These are phyloP conservation scores for Nebria ingens DNA, from an alignment of 1,140 invertebrate species.

Conservation along the genomic window DNA sequence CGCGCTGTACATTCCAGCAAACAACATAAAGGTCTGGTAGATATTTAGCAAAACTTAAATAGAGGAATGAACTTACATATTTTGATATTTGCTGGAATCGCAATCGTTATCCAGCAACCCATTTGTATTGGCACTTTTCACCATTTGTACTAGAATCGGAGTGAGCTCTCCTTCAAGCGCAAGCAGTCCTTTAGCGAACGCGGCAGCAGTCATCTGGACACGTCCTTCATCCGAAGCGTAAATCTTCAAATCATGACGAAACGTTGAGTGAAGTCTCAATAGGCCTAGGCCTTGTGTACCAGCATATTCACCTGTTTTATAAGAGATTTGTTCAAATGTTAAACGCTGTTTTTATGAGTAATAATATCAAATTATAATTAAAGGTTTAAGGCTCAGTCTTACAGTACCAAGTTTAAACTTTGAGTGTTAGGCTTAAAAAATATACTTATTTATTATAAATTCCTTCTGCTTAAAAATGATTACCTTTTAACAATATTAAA, in stretches of 20 bases:
- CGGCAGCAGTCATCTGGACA: constrained; percentile 99
- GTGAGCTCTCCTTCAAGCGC: constrained; percentile 97
- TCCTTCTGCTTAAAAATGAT: no score
- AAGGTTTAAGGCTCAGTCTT: no score
- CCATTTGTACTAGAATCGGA: constrained; percentile 99
- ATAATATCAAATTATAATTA: no score
- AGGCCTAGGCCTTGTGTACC: constrained; percentile 88
- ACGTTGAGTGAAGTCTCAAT: constrained; percentile 91
- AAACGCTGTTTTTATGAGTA: no score
- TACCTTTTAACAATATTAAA: no score
- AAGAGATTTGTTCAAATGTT: no score
- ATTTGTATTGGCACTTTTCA: constrained; percentile 98
- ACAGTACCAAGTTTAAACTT: no score
- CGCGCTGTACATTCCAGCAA: no score
- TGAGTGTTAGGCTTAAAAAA: no score
- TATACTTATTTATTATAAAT: no score
- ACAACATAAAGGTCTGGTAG: no score
- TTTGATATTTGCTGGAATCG: constrained; percentile 91
- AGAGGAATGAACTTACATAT: constrained; percentile 76
- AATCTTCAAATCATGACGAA: constrained; percentile 97
- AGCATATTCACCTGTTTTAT: constrained; percentile 63
- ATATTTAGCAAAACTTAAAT: no score
- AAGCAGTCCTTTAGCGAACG: constrained; percentile 95
- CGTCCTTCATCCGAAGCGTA: constrained; percentile 98
- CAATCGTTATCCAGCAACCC: constrained; percentile 96